Percentiles rank a stretch among this genome's conserved stretches.
Evolutionary conservation across 2,797 vertebrate genomes (phyloP).

Genomic region (Pipistrellus pygmaeus): DNA sequence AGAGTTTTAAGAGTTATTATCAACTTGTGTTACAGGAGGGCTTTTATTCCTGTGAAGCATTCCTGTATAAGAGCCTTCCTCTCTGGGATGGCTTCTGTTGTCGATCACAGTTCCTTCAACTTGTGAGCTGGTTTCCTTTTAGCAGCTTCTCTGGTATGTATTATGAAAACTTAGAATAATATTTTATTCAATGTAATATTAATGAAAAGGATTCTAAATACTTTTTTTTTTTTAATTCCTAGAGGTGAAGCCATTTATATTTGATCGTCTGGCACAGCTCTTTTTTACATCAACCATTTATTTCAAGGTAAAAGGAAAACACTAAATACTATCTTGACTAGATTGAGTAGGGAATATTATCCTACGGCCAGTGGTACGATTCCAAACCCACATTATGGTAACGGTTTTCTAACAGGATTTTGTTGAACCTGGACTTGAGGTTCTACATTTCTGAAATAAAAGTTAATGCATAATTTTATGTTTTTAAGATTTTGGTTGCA

Average conservation of each 20-base stretch:
- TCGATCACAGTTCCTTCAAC: conserved; percentile 91
- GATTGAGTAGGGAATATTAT: not conserved
- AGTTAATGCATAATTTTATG: conserved; percentile 51
- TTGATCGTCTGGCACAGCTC: conserved; percentile 92
- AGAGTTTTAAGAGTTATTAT: conserved; percentile 1
- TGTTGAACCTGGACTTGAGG: not conserved
- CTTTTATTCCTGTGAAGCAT: conserved; percentile 93
- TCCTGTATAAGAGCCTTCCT: conserved; percentile 94
- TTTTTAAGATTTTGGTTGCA: conserved; percentile 34
- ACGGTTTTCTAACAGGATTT: conserved; percentile 50
- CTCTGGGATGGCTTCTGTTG: conserved; percentile 94
- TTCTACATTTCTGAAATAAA: not conserved
- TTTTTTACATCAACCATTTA: conserved; percentile 95
- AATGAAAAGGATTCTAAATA: conserved; percentile 55
- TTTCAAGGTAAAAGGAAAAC: conserved; percentile 93
- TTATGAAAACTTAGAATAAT: conserved; percentile 4
- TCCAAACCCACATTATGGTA: not conserved
- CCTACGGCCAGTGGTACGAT: not conserved
- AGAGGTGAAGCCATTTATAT: conserved; percentile 92
- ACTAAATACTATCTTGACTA: not conserved
- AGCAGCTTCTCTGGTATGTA: conserved; percentile 90
- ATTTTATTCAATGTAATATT: conserved; percentile 55
- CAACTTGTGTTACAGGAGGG: conserved; percentile 91
- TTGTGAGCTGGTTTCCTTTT: conserved; percentile 94
- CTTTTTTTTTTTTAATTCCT: conserved; percentile 75